Percentiles rank a stretch among this genome's conserved stretches.
These are phyloP conservation scores for Drosophila tani DNA, from an alignment of 1,140 invertebrate genomes.

Conservation along the genomic window DNA sequence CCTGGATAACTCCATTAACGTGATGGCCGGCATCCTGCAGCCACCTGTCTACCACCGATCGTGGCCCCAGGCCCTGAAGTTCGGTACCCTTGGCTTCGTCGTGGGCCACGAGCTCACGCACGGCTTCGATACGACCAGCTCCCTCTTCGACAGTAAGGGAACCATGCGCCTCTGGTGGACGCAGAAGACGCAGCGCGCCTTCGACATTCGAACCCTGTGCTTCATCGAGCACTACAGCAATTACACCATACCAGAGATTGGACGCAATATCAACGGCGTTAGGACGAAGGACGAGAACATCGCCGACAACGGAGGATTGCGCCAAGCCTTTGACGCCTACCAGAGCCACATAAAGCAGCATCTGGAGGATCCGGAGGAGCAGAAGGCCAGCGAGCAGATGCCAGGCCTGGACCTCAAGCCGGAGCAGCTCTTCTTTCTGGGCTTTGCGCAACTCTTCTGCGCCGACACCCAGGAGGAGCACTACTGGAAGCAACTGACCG, in stretches of 20 bases:
- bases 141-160: conserved; percentile 50
- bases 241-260: conserved; percentile 85
- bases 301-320: conserved; percentile 94
- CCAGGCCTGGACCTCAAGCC: conserved; percentile 94
- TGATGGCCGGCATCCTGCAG: conserved; percentile 94
- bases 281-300: conserved; percentile 90
- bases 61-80: conserved; percentile 73
- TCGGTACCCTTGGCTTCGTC: conserved; percentile 68
- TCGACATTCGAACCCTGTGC: conserved; percentile 87
- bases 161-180: conserved; percentile 74
- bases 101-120: conserved; percentile 76
- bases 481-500: conserved; percentile 63
- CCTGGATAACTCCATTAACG: conserved; percentile 72
- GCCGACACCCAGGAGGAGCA: conserved; percentile 63
- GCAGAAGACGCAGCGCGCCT: conserved; percentile 37
- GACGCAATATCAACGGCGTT: conserved; percentile 86
- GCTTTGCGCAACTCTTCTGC: conserved; percentile 91
- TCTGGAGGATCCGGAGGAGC: conserved; percentile 75
- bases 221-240: conserved; percentile 90
- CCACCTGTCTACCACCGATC: conserved; percentile 94
- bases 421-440: conserved; percentile 95
- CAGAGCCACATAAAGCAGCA: conserved; percentile 52
- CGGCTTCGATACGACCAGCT: conserved; percentile 64
- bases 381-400: conserved; percentile 85
- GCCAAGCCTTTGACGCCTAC: conserved; percentile 95